Evolutionary conservation across 37 sponge, comb jelly and placozoan genomes (phyloP).

Genomic region (Axinella damicornis): DNA sequence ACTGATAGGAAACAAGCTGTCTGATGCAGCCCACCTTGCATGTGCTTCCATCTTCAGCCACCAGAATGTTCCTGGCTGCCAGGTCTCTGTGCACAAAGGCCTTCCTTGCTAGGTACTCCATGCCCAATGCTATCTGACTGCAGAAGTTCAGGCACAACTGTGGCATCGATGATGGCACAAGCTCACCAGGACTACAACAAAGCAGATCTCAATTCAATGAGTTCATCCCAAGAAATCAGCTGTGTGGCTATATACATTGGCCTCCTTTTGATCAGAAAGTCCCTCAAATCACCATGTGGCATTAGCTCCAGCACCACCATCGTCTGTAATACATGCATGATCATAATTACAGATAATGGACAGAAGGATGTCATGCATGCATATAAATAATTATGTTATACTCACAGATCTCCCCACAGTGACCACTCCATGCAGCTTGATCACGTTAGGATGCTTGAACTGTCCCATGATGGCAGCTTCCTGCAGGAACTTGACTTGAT

Average conservation of each 20-base stretch:
- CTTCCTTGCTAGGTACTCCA: constrained; percentile 67
- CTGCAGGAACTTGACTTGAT: constrained; percentile 56
- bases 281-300: constrained; percentile 62
- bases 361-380: too few relatives aligned
- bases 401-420: constrained; percentile 58
- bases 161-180: background rate
- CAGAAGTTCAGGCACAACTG: constrained; percentile 39
- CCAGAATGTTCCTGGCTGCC: constrained; percentile 77
- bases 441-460: constrained; percentile 59
- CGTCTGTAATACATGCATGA: too few relatives aligned
- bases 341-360: too few relatives aligned
- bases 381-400: too few relatives aligned
- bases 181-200: background rate
- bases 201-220: too few relatives aligned
- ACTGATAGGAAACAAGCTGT: too few relatives aligned
- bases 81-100: constrained; percentile 76
- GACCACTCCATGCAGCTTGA: constrained; percentile 54
- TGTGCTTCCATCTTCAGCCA: constrained; percentile 40
- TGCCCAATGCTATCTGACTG: constrained; percentile 66
- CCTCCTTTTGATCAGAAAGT: constrained; percentile 27
- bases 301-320: constrained; percentile 82
- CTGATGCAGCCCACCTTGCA: constrained; percentile 53
- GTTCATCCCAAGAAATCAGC: too few relatives aligned
- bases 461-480: constrained; percentile 79
- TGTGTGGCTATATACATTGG: too few relatives aligned